These are phyloP conservation scores for Onychostruthus taczanowskii DNA, from an alignment of 2,113 vertebrate genomes.

Conservation along the genomic window DNA sequence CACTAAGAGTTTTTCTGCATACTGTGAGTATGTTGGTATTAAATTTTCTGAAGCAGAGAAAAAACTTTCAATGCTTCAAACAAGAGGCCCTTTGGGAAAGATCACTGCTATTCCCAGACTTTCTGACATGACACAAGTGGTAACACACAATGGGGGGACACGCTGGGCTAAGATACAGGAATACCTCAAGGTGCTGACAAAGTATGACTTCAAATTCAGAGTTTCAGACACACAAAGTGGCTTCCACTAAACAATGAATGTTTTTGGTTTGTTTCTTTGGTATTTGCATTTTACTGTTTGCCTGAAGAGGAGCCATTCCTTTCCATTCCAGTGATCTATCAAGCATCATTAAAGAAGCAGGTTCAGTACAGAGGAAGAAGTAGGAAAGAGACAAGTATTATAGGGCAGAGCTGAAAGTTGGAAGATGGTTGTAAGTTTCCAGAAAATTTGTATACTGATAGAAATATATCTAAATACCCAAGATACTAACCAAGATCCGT, in stretches of 20 bases:
- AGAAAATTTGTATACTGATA: neutral
- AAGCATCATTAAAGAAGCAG: neutral
- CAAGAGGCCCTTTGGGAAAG: neutral
- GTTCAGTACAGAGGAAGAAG: neutral
- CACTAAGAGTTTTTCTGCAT: neutral
- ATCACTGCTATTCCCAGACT: neutral
- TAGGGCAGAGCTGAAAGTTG: neutral
- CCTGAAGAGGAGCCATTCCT: neutral
- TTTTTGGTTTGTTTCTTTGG: neutral
- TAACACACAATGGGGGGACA: neutral
- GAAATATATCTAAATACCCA: neutral
- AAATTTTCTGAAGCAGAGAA: neutral
- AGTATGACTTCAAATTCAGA: neutral
- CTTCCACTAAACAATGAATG: neutral
- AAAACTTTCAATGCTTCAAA: neutral
- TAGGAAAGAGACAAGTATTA: neutral
- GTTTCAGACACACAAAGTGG: neutral
- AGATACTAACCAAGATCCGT: neutral
- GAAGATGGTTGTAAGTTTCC: neutral
- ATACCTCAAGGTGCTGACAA: neutral
- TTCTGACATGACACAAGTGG: neutral
- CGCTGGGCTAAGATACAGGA: accelerated
- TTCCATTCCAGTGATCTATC: neutral
- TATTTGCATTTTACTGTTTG: neutral
- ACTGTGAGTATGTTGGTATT: neutral